Evolutionary conservation across 2,113 vertebrate species (phyloP).

Genomic region (Plectropomus leopardus): DNA sequence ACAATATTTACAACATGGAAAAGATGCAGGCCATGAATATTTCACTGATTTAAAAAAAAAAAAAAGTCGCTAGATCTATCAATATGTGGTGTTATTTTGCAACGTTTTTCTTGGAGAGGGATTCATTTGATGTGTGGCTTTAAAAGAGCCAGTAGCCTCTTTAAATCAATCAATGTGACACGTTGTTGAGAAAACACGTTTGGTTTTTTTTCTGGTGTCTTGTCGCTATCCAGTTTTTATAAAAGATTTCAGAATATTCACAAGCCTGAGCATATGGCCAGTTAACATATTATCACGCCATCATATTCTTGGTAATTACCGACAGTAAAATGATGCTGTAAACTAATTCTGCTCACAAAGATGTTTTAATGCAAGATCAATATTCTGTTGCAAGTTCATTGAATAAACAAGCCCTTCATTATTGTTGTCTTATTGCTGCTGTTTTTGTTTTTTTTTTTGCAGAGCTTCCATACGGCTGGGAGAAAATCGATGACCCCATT

Average conservation of each 20-base stretch:
- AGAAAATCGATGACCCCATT: conserved; percentile 99
- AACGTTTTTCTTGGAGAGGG: conserved; percentile 15
- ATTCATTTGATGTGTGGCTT: conserved; percentile 27
- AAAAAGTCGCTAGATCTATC: conserved; percentile 45
- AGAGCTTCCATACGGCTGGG: conserved; percentile 99
- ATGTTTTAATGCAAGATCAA: conserved; percentile 49
- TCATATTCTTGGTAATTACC: conserved; percentile 1
- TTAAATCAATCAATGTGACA: conserved; percentile 55
- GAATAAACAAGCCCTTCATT: conserved; percentile 80
- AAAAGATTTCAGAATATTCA: conserved; percentile 24
- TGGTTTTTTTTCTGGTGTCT: background rate
- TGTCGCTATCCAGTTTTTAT: conserved; percentile 34
- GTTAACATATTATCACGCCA: conserved; percentile 6
- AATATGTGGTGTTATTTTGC: conserved; percentile 54
- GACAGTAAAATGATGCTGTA: conserved; percentile 17
- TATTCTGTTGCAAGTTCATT: conserved; percentile 24
- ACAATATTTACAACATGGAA: conserved; percentile 64
- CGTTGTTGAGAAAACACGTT: conserved; percentile 17
- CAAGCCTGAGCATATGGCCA: background rate
- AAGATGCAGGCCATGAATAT: conserved; percentile 64
- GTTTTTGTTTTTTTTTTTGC: conserved; percentile 69
- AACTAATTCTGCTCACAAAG: conserved; percentile 7
- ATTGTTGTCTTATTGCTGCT: conserved; percentile 42
- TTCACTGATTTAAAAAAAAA: conserved; percentile 54
- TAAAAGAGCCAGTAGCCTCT: conserved; percentile 46